Percentiles rank a stretch among this genome's conserved stretches.
phyloP scores from a whole-genome alignment of 2,888 invertebrate species.

The Brachynemurus nebulosus region DNA sequence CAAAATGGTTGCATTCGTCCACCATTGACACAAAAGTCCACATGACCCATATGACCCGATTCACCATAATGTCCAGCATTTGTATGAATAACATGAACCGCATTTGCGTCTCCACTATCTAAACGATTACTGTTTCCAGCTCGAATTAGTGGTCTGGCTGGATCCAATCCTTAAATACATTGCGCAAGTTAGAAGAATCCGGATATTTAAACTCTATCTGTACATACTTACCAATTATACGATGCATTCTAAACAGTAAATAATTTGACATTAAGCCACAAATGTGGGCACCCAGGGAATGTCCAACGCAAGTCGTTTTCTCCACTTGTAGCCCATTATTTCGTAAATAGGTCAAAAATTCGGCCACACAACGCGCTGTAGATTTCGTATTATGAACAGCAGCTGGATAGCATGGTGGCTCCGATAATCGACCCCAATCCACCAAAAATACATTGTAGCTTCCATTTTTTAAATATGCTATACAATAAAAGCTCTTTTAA shows the following conservation, averaged over 20 bases:
- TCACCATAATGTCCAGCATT: constrained; percentile 71
- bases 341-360: constrained; percentile 45
- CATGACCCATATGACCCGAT: constrained; percentile 55
- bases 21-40: constrained; percentile 69
- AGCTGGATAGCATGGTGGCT: constrained; percentile 50
- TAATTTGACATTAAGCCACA: constrained; percentile 64
- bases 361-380: constrained; percentile 55
- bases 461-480: constrained; percentile 58
- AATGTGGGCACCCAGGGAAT: constrained; percentile 58
- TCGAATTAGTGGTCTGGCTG: constrained; percentile 57
- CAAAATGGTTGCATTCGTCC: constrained; percentile 65
- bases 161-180: constrained; percentile 45
- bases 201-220: not conserved
- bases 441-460: constrained; percentile 63
- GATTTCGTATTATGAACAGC: constrained; percentile 62
- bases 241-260: constrained; percentile 54
- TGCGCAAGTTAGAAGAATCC: not conserved
- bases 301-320: constrained; percentile 59
- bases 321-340: constrained; percentile 50
- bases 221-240: constrained; percentile 46
- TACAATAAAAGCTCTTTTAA: constrained; percentile 19
- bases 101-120: constrained; percentile 59
- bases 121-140: constrained; percentile 47
- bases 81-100: constrained; percentile 65
- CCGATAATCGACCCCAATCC: constrained; percentile 60